Base-by-base conservation (phyloP, 2,113 vertebrate species). In the Microcebus tavaratra region DNA sequence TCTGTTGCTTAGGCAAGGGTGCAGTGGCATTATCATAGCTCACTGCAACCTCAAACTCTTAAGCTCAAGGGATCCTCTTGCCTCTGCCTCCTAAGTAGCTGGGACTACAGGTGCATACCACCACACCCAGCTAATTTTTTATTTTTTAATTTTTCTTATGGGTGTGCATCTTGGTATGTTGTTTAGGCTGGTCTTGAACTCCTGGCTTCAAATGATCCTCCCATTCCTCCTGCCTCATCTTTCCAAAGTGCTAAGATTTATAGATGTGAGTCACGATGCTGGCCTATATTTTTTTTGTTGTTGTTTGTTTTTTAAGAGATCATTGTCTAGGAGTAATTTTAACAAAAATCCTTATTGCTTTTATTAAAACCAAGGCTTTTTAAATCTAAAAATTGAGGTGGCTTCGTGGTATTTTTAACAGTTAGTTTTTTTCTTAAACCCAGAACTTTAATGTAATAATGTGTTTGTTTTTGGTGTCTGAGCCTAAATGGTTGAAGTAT, bases 321-420 rank as follows among this genome's bases (percentile, higher is more conserved):
- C 45, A 79, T 79, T 87, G 61, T 78, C 36, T 82, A 88, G 73
- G 55, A 88, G 34, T 57, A 75, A 48, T 76, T 91, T 63, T 80
- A 68, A 88, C 50, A 86, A 88, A 91, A 75, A 63, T 91, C 85
- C 25, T 81, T 14, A 85, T 82, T 82, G 45, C 48, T 34, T 34
- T 90, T 72, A 8, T 92, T 86, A 90, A 90, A 93, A 68, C 36
- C 45, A 87, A 92, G 36, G 2, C 21, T 84, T 92, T 93, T 50
- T 80, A 88, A 79, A 91, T 91, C 29, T 91, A 86, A 87, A 18
- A 82, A 20, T 57, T 73, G 36, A 86, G 10, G 65, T 94, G 92
- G 57, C 29, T 78, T 78, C 39, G 63, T 59, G 83, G 45, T 85
- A 72, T 39, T 95, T 92, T 91, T 73, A 84, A 63, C 23, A 36